A percentile compares a stretch with the other conserved stretches of the same genome.
Conservation (phyloP, 1,140 invertebrate genomes). For the Vollenhovia emeryi region DNA sequence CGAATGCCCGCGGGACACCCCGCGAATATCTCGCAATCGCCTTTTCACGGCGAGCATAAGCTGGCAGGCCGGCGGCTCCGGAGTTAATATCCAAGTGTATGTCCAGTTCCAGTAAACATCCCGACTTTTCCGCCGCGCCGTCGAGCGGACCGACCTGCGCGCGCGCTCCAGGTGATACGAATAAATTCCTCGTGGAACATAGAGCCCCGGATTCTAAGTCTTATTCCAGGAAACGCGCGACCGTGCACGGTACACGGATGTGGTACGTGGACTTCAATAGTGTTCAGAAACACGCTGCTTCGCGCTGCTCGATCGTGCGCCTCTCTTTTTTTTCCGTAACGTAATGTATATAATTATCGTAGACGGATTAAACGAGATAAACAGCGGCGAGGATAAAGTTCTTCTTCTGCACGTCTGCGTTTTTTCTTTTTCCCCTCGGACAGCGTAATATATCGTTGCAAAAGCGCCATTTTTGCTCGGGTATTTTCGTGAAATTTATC, state of each 20-base stretch:
- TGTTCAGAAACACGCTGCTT: neutral
- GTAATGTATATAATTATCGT: constrained; percentile 17
- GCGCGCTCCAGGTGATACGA: constrained; percentile 60
- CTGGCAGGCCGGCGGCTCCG: neutral
- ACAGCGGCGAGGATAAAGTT: constrained; percentile 1
- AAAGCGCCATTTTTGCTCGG: neutral
- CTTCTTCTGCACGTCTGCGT: neutral
- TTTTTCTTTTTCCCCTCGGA: neutral
- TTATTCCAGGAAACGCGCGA: constrained; percentile 11
- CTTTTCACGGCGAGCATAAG: constrained; percentile 51
- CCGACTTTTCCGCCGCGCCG: constrained; percentile 43
- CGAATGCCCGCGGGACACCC: constrained; percentile 50
- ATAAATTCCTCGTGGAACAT: constrained; percentile 57
- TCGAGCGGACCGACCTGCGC: constrained; percentile 59
- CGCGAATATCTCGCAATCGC: constrained; percentile 52
- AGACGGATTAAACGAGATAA: neutral
- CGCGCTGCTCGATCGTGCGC: neutral
- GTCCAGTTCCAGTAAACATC: constrained; percentile 63
- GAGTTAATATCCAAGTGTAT: constrained; percentile 51
- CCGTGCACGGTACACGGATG: too few species aligned
- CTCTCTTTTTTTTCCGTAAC: neutral
- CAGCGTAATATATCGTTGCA: neutral
- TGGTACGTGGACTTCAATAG: neutral
- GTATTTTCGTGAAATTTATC: neutral
- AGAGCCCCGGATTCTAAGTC: neutral